These are phyloP conservation scores for Artibeus lituratus DNA, from an alignment of 2,797 vertebrate genomes.

Conservation along the genomic window DNA sequence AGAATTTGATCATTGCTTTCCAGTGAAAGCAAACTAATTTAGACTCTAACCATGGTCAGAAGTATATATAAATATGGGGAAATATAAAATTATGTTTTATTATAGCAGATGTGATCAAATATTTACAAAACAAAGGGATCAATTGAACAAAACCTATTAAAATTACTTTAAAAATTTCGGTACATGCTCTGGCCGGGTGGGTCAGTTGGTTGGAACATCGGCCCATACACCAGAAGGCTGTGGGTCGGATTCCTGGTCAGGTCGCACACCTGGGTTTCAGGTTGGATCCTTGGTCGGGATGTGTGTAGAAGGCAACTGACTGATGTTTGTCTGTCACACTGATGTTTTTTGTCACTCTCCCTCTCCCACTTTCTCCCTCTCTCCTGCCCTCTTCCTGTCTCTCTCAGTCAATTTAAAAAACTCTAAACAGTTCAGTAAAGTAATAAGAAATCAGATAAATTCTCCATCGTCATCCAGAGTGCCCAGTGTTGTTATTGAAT, in stretches of 20 bases:
- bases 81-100: neutral
- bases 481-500: neutral
- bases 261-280: neutral
- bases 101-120: neutral
- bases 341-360: neutral
- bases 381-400: neutral
- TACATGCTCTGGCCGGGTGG: neutral
- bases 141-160: neutral
- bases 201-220: neutral
- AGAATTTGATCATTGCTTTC: neutral
- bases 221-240: neutral
- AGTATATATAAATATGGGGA: neutral
- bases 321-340: neutral
- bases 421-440: neutral
- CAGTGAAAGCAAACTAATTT: constrained; percentile 3
- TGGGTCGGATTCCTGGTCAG: neutral
- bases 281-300: neutral
- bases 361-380: neutral
- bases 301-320: neutral
- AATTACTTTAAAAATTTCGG: neutral
- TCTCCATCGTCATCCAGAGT: neutral
- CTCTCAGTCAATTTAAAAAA: neutral
- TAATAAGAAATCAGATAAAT: neutral
- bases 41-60: neutral
- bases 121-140: neutral